Conservation (phyloP, 2,888 invertebrate genomes). For the Epistrophella euchroma region DNA sequence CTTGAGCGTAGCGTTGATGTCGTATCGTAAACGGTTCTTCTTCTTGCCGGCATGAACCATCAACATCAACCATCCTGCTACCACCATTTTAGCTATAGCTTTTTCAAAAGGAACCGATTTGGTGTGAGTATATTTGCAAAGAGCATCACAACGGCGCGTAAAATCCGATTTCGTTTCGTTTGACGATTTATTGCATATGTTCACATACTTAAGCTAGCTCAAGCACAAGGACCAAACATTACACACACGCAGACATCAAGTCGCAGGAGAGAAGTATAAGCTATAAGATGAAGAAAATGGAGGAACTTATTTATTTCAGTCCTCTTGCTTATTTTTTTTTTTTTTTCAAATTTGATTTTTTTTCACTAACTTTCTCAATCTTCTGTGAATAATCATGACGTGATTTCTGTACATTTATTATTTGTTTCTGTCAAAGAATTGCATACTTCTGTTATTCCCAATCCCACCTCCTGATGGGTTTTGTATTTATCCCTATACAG, state of each 20-base stretch:
- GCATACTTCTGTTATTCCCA: constrained; percentile 20
- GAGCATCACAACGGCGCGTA: constrained; percentile 67
- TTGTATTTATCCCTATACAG: not conserved
- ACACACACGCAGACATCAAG: too few relatives aligned
- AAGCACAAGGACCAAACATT: constrained; percentile 41
- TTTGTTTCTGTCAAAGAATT: constrained; percentile 63
- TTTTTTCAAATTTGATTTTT: not conserved
- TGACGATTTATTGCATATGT: constrained; percentile 76
- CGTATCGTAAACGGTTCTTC: constrained; percentile 14
- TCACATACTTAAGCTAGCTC: constrained; percentile 61
- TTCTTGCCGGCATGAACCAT: not conserved
- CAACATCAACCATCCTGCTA: not conserved
- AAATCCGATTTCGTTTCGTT: constrained; percentile 75
- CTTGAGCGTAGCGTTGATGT: not conserved
- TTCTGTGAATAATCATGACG: constrained; percentile 72
- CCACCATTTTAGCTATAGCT: constrained; percentile 14
- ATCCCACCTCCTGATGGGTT: not conserved
- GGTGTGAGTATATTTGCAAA: constrained; percentile 56
- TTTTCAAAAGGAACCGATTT: constrained; percentile 41
- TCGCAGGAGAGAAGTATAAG: too few relatives aligned
- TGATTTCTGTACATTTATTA: constrained; percentile 67
- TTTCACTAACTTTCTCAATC: constrained; percentile 41
- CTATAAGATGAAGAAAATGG: constrained; percentile 3
- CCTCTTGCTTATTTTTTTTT: constrained; percentile 8
- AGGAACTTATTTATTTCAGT: constrained; percentile 28